Evolutionary conservation across 2,113 vertebrate species (phyloP).

Genomic region (Lichenostomus cassidix): DNA sequence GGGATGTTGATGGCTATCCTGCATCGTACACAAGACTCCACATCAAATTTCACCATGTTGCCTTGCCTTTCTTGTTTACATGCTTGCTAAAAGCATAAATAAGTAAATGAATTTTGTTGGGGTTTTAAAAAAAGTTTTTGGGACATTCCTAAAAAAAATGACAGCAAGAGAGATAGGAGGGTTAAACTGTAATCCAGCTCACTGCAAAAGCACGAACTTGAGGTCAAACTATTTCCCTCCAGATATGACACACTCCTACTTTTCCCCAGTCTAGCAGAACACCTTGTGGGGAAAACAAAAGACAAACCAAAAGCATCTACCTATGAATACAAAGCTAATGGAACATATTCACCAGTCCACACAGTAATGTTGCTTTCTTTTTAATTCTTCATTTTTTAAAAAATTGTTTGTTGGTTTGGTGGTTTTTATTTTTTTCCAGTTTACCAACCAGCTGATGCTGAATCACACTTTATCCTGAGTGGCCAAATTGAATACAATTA

Average conservation of each 20-base stretch:
- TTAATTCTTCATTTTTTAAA: rapidly evolving
- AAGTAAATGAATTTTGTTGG: neutral
- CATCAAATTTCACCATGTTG: neutral
- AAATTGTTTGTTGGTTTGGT: neutral
- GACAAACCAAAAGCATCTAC: constrained; percentile 1
- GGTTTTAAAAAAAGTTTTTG: neutral
- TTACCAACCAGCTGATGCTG: neutral
- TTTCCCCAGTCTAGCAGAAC: neutral
- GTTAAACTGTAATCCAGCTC: constrained; percentile 43
- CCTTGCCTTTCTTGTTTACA: neutral
- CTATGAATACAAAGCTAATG: neutral
- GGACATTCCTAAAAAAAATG: neutral
- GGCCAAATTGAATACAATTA: constrained; percentile 22
- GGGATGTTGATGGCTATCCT: neutral
- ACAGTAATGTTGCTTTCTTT: neutral
- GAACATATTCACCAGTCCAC: neutral
- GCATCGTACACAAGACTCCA: neutral
- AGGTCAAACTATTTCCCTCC: neutral
- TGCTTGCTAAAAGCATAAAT: constrained; percentile 31
- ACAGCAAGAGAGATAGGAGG: constrained; percentile 24
- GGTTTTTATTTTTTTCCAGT: neutral
- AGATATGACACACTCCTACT: neutral
- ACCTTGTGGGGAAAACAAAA: neutral
- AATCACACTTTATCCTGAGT: constrained; percentile 1
- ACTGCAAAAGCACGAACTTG: neutral